phyloP scores from a whole-genome alignment of 2,888 invertebrate genomes.

The Drosophila maculinotata region DNA sequence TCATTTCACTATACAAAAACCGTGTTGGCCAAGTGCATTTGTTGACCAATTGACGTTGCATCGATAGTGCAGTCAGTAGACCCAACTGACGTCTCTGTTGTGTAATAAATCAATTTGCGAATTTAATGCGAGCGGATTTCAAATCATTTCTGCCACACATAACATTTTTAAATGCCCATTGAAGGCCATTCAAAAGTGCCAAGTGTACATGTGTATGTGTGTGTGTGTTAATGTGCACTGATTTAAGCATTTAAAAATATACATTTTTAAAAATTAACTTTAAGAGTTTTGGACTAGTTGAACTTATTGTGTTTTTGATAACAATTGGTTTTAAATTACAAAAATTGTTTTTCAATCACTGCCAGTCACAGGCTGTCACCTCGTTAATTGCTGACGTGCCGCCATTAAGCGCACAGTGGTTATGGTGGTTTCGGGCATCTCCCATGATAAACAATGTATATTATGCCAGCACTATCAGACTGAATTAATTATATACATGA shows the following conservation, averaged over 20 bases:
- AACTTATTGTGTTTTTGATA: conserved; percentile 38
- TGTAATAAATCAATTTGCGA: conserved; percentile 61
- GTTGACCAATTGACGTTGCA: conserved; percentile 48
- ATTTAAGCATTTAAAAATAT: conserved; percentile 17
- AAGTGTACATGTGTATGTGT: conserved; percentile 1
- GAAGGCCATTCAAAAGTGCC: conserved; percentile 35
- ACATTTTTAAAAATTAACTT: conserved; percentile 23
- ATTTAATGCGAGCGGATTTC: conserved; percentile 37
- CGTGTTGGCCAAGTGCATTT: conserved; percentile 41
- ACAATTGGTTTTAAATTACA: conserved; percentile 72
- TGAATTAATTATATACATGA: conserved; percentile 7
- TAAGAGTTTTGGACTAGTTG: conserved; percentile 24
- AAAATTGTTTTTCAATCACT: conserved; percentile 48
- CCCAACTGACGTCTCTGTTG: conserved; percentile 45
- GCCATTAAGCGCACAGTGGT: conserved; percentile 52
- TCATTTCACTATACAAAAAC: conserved; percentile 41
- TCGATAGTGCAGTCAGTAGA: conserved; percentile 24
- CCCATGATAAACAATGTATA: neutral
- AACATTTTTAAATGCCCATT: conserved; percentile 23
- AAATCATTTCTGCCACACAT: conserved; percentile 29
- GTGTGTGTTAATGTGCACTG: neutral
- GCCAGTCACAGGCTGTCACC: conserved; percentile 31
- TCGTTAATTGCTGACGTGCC: conserved; percentile 48
- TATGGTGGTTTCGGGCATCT: conserved; percentile 1
- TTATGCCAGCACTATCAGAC: no score